Base-by-base conservation (phyloP, 2,888 invertebrate species). In the Diploptera punctata region DNA sequence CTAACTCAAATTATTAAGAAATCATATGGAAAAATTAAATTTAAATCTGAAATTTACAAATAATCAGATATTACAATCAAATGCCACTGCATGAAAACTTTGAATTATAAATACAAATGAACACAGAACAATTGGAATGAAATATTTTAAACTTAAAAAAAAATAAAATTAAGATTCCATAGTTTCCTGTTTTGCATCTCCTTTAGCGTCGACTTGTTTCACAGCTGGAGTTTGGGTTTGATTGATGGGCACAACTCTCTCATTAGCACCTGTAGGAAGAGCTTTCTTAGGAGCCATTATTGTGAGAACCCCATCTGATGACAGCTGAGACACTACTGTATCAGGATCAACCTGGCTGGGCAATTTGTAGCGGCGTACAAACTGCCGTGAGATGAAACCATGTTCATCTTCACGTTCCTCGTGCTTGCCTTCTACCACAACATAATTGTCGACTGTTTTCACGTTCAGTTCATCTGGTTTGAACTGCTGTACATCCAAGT, bases 301-400 rank as follows among this genome's bases (percentile, higher is more conserved):
- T 9, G 81, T 79, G n/a, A 84, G 77, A 0, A 83, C 78, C 0
- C 83, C 84, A 71, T 83, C 82, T 7, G 81, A 78, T 13, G 82
- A 81, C 31, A 84, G 77, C 16, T 79, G 77, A n/a, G 81, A 82
- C 16, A 75, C 77, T n/a, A 83, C 77, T 21, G 75, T 76, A 7
- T 79, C 79, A 1, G 80, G 78, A 31, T 81, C 79, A 3, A 80
- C 80, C 49, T 79, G 81, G 69, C 80, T 77, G 3, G 83, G 82
- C 7, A 83, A 68, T 57, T 78, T 76, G 75, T 81, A 82, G 54
- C 80, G 78, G 5, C 83, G 76, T 18, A 77, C 79, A 73, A 82
- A 82, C 67, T 82, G 81, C n/a, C 82, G 74, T 10, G 80, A 79
- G 44, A 83, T 78, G 62, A 77, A 79, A 0, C 82, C 82, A 74